Evolutionary conservation across 2,797 vertebrate species (phyloP), one percentile per base, ranked within the genome.

Genomic region (Synanceia verrucosa): DNA sequence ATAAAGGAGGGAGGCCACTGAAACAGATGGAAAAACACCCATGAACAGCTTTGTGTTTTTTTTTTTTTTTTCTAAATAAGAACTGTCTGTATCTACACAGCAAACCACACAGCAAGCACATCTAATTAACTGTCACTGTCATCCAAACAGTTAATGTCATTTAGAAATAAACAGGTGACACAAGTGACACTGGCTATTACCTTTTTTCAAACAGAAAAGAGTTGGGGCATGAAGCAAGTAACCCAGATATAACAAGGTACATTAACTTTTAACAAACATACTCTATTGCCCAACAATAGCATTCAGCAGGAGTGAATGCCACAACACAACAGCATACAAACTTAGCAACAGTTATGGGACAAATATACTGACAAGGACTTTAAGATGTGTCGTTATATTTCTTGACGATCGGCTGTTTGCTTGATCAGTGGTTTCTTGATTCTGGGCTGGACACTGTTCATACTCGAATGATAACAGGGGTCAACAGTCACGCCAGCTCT

Each of bases 401-500:
- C 66, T 86, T 73, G 73, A 74, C n/a, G 73, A 91, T 82, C 56
- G 46, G 71, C 76, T 82, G 70, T 79, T 89, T 82, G 88, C 86
- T 92, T 91, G 83, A 89, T 85, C 37, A 29, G 82, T 90, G 86
- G 47, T 82, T 83, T 80, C 80, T 81, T 85, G 76, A 83, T 84
- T 86, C 71, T 70, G 86, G 81, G 78, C 89, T 89, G 94, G 93
- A 89, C 82, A 95, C 91, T 95, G 95, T 96, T 95, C 95, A 90
- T 94, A 92, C 71, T 74, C 29, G 84, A 89, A 94, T 90, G 63
- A 90, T 81, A 90, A 88, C 80, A 24, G 64, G 88, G 94, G 97
- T 99, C 97, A 99, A 98, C 97, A 99, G 88, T 99, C 98, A 87
- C 97, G 97, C 98, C 98, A 99, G 90, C 97, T 99, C 95, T 99